These are phyloP conservation scores for Lagopus muta DNA, from an alignment of 2,113 vertebrate species.

Conservation along the genomic window DNA sequence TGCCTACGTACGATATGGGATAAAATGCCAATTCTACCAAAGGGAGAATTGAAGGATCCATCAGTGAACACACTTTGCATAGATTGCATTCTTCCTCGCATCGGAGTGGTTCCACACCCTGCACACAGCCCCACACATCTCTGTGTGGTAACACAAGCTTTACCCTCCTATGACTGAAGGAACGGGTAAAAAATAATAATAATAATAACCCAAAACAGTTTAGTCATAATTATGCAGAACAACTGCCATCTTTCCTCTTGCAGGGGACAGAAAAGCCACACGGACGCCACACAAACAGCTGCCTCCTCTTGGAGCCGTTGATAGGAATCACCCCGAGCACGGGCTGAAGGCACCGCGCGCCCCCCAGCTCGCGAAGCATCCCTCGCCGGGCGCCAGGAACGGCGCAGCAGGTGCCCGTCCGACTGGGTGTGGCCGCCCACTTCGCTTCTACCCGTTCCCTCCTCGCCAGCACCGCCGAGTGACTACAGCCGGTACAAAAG, in stretches of 20 bases:
- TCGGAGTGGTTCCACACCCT: not conserved
- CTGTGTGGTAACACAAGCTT: not conserved
- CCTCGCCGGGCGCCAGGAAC: not conserved
- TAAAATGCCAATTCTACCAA: slow-evolving; percentile 8
- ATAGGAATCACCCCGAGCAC: not conserved
- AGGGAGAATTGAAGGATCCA: not conserved
- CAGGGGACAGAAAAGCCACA: not conserved
- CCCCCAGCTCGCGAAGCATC: not conserved
- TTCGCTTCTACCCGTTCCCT: not conserved
- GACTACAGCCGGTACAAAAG: not conserved
- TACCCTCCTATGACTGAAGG: not conserved
- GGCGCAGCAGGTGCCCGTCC: slow-evolving; percentile 1
- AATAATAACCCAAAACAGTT: not conserved
- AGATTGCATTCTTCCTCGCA: not conserved
- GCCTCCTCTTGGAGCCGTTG: not conserved
- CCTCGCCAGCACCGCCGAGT: not conserved
- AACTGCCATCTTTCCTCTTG: not conserved
- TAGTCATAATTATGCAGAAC: not conserved
- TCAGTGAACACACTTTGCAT: not conserved
- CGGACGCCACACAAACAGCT: not conserved
- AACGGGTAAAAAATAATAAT: too few relatives aligned
- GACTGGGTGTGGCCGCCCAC: slow-evolving; percentile 54
- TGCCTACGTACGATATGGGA: not conserved
- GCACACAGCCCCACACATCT: not conserved
- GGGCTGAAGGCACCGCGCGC: not conserved